Percentiles rank a stretch among this genome's conserved stretches.
Conservation (phyloP, 2,888 invertebrate genomes). For the Clanis bilineata region DNA sequence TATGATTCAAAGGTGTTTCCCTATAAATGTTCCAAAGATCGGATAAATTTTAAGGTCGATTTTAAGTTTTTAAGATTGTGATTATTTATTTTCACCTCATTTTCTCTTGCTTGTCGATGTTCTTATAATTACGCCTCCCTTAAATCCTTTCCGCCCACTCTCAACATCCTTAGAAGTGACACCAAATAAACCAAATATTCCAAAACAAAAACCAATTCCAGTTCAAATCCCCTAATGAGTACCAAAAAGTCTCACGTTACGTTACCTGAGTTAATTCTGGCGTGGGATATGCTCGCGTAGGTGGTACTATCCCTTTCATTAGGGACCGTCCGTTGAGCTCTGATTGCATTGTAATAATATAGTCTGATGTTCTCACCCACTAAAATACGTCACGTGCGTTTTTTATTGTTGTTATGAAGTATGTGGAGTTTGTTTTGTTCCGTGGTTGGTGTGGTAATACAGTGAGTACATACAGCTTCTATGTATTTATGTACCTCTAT, state of each 20-base stretch:
- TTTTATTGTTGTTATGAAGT: not conserved
- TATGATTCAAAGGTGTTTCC: too few relatives aligned
- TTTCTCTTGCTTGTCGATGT: not conserved
- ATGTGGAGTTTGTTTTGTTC: too few relatives aligned
- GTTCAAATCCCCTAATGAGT: not conserved
- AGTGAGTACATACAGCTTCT: too few relatives aligned
- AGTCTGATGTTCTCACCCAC: constrained; percentile 54
- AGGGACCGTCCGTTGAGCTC: constrained; percentile 42
- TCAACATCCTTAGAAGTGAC: not conserved
- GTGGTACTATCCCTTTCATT: constrained; percentile 52
- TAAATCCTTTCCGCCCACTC: not conserved
- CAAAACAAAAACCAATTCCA: not conserved
- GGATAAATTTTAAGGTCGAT: too few relatives aligned
- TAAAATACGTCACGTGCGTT: constrained; percentile 26
- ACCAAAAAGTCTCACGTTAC: constrained; percentile 22
- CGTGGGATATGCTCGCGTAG: constrained; percentile 52
- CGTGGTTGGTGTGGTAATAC: too few relatives aligned
- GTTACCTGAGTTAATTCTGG: constrained; percentile 22
- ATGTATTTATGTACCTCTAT: too few relatives aligned
- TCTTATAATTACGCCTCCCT: not conserved
- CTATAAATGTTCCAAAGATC: too few relatives aligned
- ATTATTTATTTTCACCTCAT: not conserved
- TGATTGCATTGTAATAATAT: constrained; percentile 61
- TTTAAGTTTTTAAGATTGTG: too few relatives aligned
- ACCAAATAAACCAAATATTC: not conserved